Percentiles rank a stretch among this genome's conserved stretches.
Conservation (phyloP, 2,888 invertebrate genomes). For the Eupithecia insigniata region DNA sequence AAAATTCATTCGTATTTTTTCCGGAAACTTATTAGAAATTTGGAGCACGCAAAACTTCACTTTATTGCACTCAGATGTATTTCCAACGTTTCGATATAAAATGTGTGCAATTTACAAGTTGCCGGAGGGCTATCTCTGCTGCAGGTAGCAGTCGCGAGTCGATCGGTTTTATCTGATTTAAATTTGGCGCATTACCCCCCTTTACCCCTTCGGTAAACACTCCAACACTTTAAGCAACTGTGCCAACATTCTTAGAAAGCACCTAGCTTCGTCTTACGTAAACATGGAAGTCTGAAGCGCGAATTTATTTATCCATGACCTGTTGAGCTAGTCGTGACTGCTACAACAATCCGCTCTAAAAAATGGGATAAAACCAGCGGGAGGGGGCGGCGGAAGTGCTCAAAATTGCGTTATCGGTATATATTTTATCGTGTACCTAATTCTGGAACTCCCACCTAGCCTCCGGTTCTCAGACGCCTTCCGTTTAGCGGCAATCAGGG, state of each 20-base stretch:
- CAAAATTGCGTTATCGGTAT: slow-evolving; percentile 43
- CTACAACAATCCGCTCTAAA: background rate
- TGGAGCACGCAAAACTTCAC: slow-evolving; percentile 46
- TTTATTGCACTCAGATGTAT: slow-evolving; percentile 56
- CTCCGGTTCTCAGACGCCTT: slow-evolving; percentile 74
- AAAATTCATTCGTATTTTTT: slow-evolving; percentile 27
- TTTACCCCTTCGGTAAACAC: slow-evolving; percentile 67
- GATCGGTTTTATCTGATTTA: slow-evolving; percentile 79
- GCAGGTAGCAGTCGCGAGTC: slow-evolving; percentile 59
- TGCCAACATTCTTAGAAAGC: slow-evolving; percentile 67
- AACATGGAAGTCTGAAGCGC: slow-evolving; percentile 73
- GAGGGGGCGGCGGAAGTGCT: slow-evolving; percentile 27
- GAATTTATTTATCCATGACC: slow-evolving; percentile 80
- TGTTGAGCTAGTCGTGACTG: slow-evolving; percentile 68
- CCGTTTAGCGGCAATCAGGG: slow-evolving; percentile 81
- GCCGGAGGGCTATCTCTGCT: slow-evolving; percentile 60
- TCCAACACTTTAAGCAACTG: slow-evolving; percentile 69
- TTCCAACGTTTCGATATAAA: slow-evolving; percentile 60
- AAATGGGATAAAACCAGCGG: background rate
- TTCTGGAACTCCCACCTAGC: slow-evolving; percentile 66
- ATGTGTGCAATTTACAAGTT: slow-evolving; percentile 59
- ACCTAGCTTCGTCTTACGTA: slow-evolving; percentile 72
- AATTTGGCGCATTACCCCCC: slow-evolving; percentile 73
- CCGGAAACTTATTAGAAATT: slow-evolving; percentile 47
- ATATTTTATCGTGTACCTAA: slow-evolving; percentile 69